phyloP scores from a whole-genome alignment of 1,140 invertebrate genomes.

The Drosophila carrolli region DNA sequence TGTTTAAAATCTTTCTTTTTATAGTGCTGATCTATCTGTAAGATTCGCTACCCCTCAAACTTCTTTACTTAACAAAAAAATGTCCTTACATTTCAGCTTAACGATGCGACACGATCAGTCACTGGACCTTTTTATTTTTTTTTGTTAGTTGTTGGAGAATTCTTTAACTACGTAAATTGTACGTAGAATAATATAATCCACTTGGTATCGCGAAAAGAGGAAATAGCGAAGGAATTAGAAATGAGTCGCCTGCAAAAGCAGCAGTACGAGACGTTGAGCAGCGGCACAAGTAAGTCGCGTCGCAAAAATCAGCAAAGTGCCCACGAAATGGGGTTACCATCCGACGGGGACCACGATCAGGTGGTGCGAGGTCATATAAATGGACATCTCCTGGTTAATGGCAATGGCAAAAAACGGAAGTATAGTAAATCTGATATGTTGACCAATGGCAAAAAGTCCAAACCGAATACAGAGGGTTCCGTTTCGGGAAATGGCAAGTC shows the following conservation, averaged over 20 bases:
- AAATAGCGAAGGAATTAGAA: constrained; percentile 6
- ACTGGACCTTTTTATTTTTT: constrained; percentile 39
- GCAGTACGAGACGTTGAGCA: constrained; percentile 31
- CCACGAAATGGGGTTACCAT: constrained; percentile 1
- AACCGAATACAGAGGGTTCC: constrained; percentile 6
- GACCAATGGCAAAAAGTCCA: constrained; percentile 53
- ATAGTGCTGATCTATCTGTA: no score
- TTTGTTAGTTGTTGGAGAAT: constrained; percentile 20
- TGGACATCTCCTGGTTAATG: constrained; percentile 46
- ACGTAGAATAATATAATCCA: constrained; percentile 3
- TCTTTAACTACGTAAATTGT: constrained; percentile 10
- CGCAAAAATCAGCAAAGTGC: constrained; percentile 25
- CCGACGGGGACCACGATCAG: constrained; percentile 29
- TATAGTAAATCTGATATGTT: constrained; percentile 34
- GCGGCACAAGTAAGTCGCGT: constrained; percentile 29
- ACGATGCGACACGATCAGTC: constrained; percentile 48
- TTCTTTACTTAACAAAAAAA: no score
- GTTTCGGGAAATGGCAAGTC: constrained; percentile 13
- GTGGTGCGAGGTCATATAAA: constrained; percentile 31
- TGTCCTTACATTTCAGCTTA: constrained; percentile 10
- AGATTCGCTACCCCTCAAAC: no score
- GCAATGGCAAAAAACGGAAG: constrained; percentile 38
- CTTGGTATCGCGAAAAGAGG: background rate
- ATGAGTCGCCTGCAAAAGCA: constrained; percentile 62
- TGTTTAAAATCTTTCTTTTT: no score